phyloP scores from a whole-genome alignment of 2,113 vertebrate species.

The Eubucco bourcierii region DNA sequence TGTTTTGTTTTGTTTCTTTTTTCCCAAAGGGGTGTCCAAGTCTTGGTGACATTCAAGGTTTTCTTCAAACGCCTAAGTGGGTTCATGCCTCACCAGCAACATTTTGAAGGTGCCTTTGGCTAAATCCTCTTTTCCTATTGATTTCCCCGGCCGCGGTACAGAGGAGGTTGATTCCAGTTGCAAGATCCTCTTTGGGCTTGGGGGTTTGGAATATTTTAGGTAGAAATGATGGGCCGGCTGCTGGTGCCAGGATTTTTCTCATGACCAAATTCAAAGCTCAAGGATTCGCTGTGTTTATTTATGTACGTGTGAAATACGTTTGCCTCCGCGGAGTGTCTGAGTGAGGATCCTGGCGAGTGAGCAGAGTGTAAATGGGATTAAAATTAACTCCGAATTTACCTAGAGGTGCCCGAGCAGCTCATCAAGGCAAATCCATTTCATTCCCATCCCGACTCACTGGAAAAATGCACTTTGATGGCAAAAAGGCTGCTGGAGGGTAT shows the following conservation, averaged over 20 bases:
- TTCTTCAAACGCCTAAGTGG: background rate
- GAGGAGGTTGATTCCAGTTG: rapidly evolving
- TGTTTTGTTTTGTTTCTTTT: too few relatives aligned
- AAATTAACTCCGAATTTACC: background rate
- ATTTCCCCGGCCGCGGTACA: background rate
- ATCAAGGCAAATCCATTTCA: background rate
- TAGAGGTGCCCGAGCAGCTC: background rate
- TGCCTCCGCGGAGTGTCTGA: background rate
- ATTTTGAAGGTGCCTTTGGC: background rate
- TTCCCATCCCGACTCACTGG: background rate
- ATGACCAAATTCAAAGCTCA: slow-evolving; percentile 45
- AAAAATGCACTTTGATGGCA: background rate
- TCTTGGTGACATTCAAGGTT: background rate
- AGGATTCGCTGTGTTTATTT: slow-evolving; percentile 2
- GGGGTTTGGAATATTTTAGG: background rate
- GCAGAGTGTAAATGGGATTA: background rate
- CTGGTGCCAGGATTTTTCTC: background rate
- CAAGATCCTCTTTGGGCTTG: background rate
- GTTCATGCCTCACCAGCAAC: background rate
- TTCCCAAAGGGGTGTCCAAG: background rate
- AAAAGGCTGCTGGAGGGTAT: background rate
- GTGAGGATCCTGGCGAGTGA: background rate
- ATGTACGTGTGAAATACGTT: background rate
- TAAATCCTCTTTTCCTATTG: background rate
- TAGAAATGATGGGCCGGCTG: background rate